phyloP scores from a whole-genome alignment of 2,888 invertebrate species.

The Apotomis betuletana region DNA sequence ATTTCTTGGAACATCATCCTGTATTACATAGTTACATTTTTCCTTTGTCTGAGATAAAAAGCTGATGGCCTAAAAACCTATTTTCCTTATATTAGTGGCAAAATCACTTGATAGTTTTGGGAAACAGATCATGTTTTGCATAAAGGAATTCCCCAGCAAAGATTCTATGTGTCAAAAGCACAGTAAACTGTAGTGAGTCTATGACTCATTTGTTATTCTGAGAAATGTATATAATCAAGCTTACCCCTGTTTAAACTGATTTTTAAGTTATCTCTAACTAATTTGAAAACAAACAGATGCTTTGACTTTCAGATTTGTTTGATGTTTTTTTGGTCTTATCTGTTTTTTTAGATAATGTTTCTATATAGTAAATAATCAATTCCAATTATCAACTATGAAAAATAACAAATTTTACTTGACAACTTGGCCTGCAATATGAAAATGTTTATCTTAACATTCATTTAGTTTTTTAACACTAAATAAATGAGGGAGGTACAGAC shows the following conservation, averaged over 20 bases:
- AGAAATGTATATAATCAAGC: slow-evolving; percentile 24
- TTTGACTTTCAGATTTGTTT: too few species aligned
- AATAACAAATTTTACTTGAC: too few species aligned
- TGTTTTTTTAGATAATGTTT: too few species aligned
- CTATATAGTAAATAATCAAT: too few species aligned
- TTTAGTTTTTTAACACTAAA: too few species aligned
- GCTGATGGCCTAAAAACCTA: slow-evolving; percentile 53
- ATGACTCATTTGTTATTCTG: slow-evolving; percentile 37
- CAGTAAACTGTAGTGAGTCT: slow-evolving; percentile 5
- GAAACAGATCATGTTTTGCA: neutral
- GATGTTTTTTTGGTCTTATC: too few species aligned
- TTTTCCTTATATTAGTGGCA: slow-evolving; percentile 42
- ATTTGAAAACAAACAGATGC: too few species aligned
- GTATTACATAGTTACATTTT: slow-evolving; percentile 4
- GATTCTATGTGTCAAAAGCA: neutral
- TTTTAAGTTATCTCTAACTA: neutral
- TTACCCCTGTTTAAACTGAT: neutral
- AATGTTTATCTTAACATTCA: too few species aligned
- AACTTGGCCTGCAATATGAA: too few species aligned
- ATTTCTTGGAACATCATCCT: slow-evolving; percentile 11
- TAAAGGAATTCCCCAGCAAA: slow-evolving; percentile 9
- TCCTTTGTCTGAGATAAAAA: slow-evolving; percentile 40
- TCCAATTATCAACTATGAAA: too few species aligned
- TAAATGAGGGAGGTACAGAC: too few species aligned
- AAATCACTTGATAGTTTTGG: slow-evolving; percentile 2